Conservation (phyloP, 2,797 vertebrate species). For the Pangasius djambal region DNA sequence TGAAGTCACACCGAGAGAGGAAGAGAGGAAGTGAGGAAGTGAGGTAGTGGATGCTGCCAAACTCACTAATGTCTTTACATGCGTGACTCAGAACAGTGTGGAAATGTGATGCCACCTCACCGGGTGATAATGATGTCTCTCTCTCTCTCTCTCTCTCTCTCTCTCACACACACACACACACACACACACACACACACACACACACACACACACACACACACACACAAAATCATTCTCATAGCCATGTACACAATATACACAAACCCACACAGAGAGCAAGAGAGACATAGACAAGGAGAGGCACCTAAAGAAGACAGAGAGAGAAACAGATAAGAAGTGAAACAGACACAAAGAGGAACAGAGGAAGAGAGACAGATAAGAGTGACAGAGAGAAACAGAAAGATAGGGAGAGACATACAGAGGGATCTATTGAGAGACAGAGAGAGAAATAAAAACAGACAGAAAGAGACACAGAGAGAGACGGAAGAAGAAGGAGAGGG, state of each 20-base stretch:
- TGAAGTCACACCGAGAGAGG: neutral
- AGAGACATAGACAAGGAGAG: neutral
- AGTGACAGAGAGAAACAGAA: neutral
- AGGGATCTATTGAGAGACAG: neutral
- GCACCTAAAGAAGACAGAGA: neutral
- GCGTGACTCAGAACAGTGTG: constrained; percentile 52
- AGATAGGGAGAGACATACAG: neutral
- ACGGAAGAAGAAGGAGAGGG: too few relatives aligned
- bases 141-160: constrained; percentile 40
- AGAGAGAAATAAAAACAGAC: neutral
- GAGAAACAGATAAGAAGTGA: too few relatives aligned
- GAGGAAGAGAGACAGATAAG: neutral
- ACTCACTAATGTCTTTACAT: constrained; percentile 39
- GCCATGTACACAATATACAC: neutral
- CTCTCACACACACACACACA: constrained; percentile 35
- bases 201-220: constrained; percentile 28
- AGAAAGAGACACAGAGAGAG: neutral
- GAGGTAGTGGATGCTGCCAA: constrained; percentile 10
- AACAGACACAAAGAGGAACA: neutral
- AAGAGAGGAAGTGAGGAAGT: constrained; percentile 3
- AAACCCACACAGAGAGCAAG: neutral
- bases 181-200: constrained; percentile 32
- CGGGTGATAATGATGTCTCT: constrained; percentile 46
- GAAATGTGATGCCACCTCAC: constrained; percentile 60
- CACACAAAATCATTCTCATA: constrained; percentile 24